These are phyloP conservation scores for Euschistus heros DNA, from an alignment of 1,140 invertebrate genomes.

Conservation along the genomic window DNA sequence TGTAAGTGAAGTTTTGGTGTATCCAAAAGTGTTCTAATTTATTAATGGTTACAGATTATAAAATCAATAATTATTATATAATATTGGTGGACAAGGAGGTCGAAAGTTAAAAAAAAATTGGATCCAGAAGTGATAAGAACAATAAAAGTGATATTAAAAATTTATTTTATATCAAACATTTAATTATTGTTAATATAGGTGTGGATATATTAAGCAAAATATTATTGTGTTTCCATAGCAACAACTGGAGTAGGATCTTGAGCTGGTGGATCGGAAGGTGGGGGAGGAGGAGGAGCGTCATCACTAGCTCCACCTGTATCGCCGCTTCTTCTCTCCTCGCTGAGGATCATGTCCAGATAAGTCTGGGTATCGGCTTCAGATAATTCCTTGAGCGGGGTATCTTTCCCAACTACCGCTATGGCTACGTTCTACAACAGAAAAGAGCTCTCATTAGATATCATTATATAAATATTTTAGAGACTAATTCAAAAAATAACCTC, in stretches of 20 bases:
- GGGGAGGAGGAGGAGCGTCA: constrained; percentile 29
- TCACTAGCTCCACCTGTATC: constrained; percentile 34
- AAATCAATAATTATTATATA: too few relatives aligned
- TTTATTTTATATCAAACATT: too few relatives aligned
- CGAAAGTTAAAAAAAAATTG: too few relatives aligned
- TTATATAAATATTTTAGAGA: neutral
- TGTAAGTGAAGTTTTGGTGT: too few relatives aligned
- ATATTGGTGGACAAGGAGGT: too few relatives aligned
- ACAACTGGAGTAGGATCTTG: neutral
- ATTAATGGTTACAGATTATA: too few relatives aligned
- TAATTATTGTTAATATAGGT: too few relatives aligned
- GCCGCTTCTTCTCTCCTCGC: constrained; percentile 56
- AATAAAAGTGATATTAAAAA: too few relatives aligned
- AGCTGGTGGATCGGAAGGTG: constrained; percentile 33
- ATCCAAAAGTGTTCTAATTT: too few relatives aligned
- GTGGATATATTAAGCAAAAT: too few relatives aligned
- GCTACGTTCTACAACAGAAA: constrained; percentile 68
- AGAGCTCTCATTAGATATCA: neutral
- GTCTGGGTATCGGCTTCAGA: constrained; percentile 61
- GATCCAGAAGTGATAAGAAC: too few relatives aligned
- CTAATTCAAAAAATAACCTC: neutral
- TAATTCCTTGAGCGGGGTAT: constrained; percentile 64
- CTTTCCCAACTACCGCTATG: constrained; percentile 78
- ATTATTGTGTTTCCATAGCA: constrained; percentile 13
- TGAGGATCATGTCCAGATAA: constrained; percentile 60